Evolutionary conservation across 2,113 vertebrate species (phyloP).

Genomic region (Corydoras maculifer): DNA sequence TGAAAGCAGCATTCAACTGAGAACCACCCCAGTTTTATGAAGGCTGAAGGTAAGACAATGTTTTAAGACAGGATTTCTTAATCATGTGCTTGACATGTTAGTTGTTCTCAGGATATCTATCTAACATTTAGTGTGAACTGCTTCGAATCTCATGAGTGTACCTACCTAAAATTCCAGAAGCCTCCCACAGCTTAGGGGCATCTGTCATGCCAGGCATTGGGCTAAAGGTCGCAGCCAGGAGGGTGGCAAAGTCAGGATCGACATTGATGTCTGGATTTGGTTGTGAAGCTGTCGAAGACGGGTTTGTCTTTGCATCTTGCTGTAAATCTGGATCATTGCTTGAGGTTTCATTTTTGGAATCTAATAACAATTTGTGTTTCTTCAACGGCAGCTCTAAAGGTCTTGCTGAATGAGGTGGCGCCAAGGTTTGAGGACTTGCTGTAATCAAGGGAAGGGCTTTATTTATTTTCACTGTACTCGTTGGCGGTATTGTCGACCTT

Average conservation of each 20-base stretch:
- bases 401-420: conserved; percentile 20
- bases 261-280: conserved; percentile 24
- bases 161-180: conserved; percentile 59
- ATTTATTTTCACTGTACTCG: conserved; percentile 39
- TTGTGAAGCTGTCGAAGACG: conserved; percentile 1
- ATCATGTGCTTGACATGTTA: no score
- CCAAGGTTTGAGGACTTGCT: conserved; percentile 33
- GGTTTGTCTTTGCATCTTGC: conserved; percentile 6
- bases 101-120: no score
- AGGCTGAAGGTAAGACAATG: no score
- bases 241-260: conserved; percentile 49
- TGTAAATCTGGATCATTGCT: conserved; percentile 18
- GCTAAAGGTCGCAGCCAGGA: conserved; percentile 58
- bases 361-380: conserved; percentile 16
- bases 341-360: conserved; percentile 38
- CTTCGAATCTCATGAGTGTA: no score
- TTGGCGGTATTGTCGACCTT: conserved; percentile 49
- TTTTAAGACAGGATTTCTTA: no score
- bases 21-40: no score
- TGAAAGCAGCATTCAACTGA: no score
- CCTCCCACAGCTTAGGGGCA: conserved; percentile 56
- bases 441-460: conserved; percentile 40
- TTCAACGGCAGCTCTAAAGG: conserved; percentile 26
- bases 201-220: conserved; percentile 63
- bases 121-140: no score